These are phyloP conservation scores for Terebella lapidaria DNA, from an alignment of 2,888 invertebrate genomes.

Conservation along the genomic window DNA sequence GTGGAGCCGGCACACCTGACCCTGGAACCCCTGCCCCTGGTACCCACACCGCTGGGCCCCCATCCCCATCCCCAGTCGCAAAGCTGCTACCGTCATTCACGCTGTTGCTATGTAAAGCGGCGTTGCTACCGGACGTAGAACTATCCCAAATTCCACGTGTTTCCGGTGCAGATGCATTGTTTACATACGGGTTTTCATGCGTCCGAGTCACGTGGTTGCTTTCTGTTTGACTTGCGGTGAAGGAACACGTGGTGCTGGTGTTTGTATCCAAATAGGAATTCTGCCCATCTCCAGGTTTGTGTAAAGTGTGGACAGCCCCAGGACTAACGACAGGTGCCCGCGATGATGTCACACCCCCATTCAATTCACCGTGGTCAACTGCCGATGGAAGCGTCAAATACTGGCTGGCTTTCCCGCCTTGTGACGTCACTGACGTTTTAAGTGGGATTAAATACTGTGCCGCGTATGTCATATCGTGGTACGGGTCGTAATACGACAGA, in stretches of 20 bases:
- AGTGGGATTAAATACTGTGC: not conserved
- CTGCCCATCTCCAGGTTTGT: not conserved
- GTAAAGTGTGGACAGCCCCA: not conserved
- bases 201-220: not conserved
- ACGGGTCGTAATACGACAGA: not conserved
- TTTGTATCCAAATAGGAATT: no score
- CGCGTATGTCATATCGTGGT: not conserved
- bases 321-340: not conserved
- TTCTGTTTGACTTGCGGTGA: not conserved
- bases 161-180: not conserved
- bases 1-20: not conserved
- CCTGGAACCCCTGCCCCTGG: not conserved
- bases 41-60: not conserved
- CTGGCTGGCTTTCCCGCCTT: no score
- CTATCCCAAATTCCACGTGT: not conserved
- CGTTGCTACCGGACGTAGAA: not conserved
- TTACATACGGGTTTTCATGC: not conserved
- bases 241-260: no score
- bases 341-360: not conserved
- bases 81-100: no score
- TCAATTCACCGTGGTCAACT: not conserved
- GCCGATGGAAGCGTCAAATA: no score
- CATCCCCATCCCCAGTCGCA: no score
- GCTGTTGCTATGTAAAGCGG: no score
- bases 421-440: no score